Conservation (phyloP, 2,888 invertebrate species). For the Empis livida region DNA sequence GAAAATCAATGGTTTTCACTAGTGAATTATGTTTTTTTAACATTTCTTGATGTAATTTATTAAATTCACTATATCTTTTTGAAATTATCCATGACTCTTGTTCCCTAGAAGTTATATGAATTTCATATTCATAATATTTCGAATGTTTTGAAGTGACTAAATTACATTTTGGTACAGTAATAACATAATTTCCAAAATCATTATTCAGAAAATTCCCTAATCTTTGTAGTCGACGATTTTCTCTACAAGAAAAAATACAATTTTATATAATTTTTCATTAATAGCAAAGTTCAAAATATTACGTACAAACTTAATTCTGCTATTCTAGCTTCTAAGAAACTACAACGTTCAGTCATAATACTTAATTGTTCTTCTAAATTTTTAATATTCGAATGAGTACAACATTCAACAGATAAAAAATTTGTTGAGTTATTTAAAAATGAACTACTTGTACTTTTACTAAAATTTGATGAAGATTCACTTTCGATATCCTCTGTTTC, state of each 20-base stretch:
- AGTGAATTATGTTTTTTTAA: conserved; percentile 71
- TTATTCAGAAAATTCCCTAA: conserved; percentile 14
- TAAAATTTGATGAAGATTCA: conserved; percentile 30
- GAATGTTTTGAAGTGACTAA: conserved; percentile 6
- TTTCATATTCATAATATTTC: conserved; percentile 30
- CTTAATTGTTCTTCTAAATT: conserved; percentile 24
- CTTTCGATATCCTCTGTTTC: conserved; percentile 15
- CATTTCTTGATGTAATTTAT: conserved; percentile 63
- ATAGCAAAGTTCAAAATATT: background rate
- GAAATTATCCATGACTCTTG: conserved; percentile 91
- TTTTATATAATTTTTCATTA: no score
- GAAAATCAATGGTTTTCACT: conserved; percentile 75
- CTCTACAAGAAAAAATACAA: conserved; percentile 11
- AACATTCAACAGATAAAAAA: conserved; percentile 20
- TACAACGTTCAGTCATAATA: conserved; percentile 26
- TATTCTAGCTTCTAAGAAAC: conserved; percentile 28
- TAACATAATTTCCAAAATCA: background rate
- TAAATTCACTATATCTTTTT: conserved; percentile 85
- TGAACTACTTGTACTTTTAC: conserved; percentile 16
- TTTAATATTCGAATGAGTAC: background rate
- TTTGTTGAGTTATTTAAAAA: background rate
- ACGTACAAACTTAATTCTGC: conserved; percentile 25
- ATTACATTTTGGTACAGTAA: background rate
- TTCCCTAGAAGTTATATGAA: conserved; percentile 32
- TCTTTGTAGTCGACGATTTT: conserved; percentile 28